Evolutionary conservation across 2,113 vertebrate genomes (phyloP), one percentile per base, ranked within the genome.

Genomic region (Chloropsis cyanopogon): DNA sequence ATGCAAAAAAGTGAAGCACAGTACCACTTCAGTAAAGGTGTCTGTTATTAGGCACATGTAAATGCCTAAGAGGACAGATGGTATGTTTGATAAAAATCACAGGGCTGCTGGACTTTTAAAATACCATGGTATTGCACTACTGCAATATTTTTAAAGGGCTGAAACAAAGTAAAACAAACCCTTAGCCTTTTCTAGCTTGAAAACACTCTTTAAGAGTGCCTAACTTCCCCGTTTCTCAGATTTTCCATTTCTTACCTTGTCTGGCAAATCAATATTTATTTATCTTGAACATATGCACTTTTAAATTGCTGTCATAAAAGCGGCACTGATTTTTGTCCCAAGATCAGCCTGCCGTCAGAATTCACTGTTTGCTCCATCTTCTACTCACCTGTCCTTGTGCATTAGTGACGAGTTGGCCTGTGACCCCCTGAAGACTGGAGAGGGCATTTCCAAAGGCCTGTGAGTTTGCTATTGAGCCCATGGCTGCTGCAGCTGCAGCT

Each of bases 321-420:
- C 59, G 90, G 96, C 97, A 98, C 95, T 96, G 84, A 92, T 97
- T 97, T 95, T 96, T 96, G 95, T 95, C 95, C 95, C 84, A 5
- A 95, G 94, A 97, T 95, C 96, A 96, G 88, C 93, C 97, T 97
- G 97, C 96, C 90, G 97, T 77, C 95, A 95, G 94, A 96, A 97
- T 97, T 92, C 96, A 95, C 96, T 95, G 71, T 96, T 97, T 90
- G 84, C 88, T 95, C 90, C 95, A 66, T 97, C 97, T 97, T 96
- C 95, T 92, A 98, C 99, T 98, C 98, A 99, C 99, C 99, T 99
- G 99, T 98, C 99, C 99, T 98, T 99, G 99, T 98, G 99, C 99
- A 94, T 99, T 99, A 98, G 99, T 99, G 98, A 99, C 99, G 75
- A 99, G 98, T 96, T 99, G 99, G 93, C 99, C 99, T 44, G 99